Evolutionary conservation across 1,140 invertebrate species (phyloP), one percentile per base, ranked within the genome.

Genomic region (Heliothis subflexa): DNA sequence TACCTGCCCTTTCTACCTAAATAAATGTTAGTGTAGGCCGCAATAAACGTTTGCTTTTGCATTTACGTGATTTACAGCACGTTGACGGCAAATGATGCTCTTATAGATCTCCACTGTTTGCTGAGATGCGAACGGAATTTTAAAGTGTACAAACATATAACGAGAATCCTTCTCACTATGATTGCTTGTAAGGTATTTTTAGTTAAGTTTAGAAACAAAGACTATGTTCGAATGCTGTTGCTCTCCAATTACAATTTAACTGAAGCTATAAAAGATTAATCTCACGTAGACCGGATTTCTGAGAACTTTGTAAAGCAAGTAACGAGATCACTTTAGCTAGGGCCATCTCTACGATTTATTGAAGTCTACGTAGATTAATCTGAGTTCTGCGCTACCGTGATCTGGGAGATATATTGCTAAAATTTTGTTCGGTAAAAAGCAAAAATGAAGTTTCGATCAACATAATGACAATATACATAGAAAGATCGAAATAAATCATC

Each of bases 21-120:
- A 54, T 64, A 62, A 64, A 70, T 77, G 73, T 80, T 80, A 77
- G 74, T 80, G 78, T 68, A 64, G 74, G 62, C 62, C 47, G 52
- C 49, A 52, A 77, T 77, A 77, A 64, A 76, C 74, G 59, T 77
- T 75, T 75, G 45, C 73, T 75, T 75, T 64, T 64, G 73, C 73
- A 64, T 75, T 75, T 52, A 52, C 59, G 59, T 75, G 73, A 75
- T 75, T 75, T 75, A 64, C 45, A 75, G 25, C 45, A 18, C 72
- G 72, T 59, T 57, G 16, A 45, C 10, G 72, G 3, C 45, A 45
- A 40, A 64, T 64, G 45, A 50, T 75, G 59, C 21, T 75, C 59
- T 75, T 64, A 18, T 47, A 45, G 66, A 10, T 66, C 62, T 66
- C 33, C 47, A 9, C 47, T 70, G 50, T 55, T 54, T 45, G 68